These are phyloP conservation scores for Seira sanloemensis DNA, from an alignment of 2,888 invertebrate genomes.

Conservation along the genomic window DNA sequence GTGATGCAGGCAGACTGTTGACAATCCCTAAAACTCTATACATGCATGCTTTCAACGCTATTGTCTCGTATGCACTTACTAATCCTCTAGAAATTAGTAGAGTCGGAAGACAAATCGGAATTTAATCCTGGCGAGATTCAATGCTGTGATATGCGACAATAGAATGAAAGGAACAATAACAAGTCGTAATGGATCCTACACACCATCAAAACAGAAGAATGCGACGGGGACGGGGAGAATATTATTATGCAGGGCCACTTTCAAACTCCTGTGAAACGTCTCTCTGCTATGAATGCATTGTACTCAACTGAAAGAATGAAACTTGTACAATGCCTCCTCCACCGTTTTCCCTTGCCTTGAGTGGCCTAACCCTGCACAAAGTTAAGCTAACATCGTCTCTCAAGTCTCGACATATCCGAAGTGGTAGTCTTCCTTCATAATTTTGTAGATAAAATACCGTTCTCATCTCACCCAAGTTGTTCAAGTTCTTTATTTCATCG, in stretches of 20 bases:
- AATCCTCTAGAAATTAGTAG: constrained; percentile 31
- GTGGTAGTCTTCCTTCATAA: no score
- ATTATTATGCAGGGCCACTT: neutral
- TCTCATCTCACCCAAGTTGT: neutral
- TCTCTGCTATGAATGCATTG: no score
- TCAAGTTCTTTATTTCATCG: neutral
- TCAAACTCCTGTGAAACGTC: neutral
- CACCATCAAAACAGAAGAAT: neutral
- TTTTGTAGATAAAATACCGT: no score
- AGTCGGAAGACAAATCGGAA: constrained; percentile 32
- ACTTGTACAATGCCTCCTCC: no score
- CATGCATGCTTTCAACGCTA: no score
- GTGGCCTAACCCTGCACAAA: no score
- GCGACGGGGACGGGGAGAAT: neutral
- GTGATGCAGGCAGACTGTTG: no score
- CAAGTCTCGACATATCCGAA: no score
- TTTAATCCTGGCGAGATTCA: constrained; percentile 26
- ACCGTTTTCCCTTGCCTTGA: no score
- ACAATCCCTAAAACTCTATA: no score
- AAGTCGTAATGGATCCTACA: neutral
- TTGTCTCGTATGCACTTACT: constrained; percentile 11
- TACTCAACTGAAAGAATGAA: no score
- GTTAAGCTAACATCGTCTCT: no score
- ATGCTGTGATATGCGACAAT: neutral
- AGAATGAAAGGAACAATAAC: neutral